Evolutionary conservation across 2,113 vertebrate genomes (phyloP), one percentile per base, ranked within the genome.

Genomic region (Shinisaurus crocodilurus): DNA sequence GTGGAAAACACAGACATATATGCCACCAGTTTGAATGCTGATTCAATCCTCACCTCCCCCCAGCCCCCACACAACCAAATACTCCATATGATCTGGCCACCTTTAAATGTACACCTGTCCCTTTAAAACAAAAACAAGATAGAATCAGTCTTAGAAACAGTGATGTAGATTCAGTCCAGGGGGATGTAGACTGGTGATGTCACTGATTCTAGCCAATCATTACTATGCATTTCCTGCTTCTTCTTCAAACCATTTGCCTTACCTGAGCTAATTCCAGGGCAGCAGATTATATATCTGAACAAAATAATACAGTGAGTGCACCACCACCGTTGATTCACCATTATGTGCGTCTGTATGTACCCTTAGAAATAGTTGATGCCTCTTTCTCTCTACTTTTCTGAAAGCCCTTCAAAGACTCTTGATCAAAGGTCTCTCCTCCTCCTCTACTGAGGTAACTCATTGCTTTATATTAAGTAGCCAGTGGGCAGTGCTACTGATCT

Each of bases 401-500:
- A 37, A 29, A n/a, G 50, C 16, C 54, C 50, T 82, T 82, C 54
- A 29, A 60, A 60, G 34, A 60, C 16, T n/a, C 57, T 83, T 83
- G n/a, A 34, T 57, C 45, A n/a, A 40, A 75, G 25, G 18, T 20
- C 6, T 76, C 13, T 60, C 54, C 37, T 34, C 57, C 25, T 63
- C 50, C 74, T 57, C 9, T 75, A 8, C 20, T n/a, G 6, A 20
- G 15, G 27, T 43, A 32, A 63, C n/a, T 57, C 37, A 32, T 12
- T 43, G 50, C 72, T 76, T 76, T 87, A 74, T 76, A 18, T 87
- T 76, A 76, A 43, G 25, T 65, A 83, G n/a, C 85, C 54, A 76
- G 50, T 76, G 50, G 50, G 70, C 50, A 75, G 70, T 75, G 50
- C 34, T 57, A 40, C 37, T 29, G 48, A 37, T 60, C 85, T 12